phyloP scores from a whole-genome alignment of 2,888 invertebrate species.

The Hemithea aestivaria region DNA sequence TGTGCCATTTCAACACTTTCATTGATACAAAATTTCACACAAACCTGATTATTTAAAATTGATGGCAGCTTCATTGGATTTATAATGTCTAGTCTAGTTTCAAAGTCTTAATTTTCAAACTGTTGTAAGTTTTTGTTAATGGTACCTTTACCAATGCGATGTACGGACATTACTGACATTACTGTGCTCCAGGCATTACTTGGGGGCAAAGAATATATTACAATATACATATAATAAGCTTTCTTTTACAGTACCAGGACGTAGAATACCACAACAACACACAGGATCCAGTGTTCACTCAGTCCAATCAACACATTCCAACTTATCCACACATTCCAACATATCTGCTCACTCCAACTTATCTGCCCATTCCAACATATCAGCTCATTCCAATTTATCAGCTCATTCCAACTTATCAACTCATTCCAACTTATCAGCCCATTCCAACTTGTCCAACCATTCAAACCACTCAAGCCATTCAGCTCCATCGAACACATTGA shows the following conservation, averaged over 20 bases:
- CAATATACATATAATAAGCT: too few relatives aligned
- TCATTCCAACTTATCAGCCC: slow-evolving; percentile 31
- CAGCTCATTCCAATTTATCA: slow-evolving; percentile 35
- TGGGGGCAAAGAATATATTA: too few relatives aligned
- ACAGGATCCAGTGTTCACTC: slow-evolving; percentile 69
- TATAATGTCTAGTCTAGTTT: too few relatives aligned
- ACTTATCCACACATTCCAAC: slow-evolving; percentile 34
- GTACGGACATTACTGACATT: too few relatives aligned
- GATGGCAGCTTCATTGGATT: too few relatives aligned
- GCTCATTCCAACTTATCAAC: slow-evolving; percentile 24
- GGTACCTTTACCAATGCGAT: too few relatives aligned
- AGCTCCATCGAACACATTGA: slow-evolving; percentile 23
- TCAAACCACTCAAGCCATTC: slow-evolving; percentile 29
- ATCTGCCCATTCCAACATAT: slow-evolving; percentile 25
- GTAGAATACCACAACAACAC: slow-evolving; percentile 66
- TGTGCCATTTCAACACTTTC: too few relatives aligned
- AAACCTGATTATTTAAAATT: too few relatives aligned
- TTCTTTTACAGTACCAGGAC: slow-evolving; percentile 37
- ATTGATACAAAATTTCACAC: too few relatives aligned
- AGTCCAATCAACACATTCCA: slow-evolving; percentile 44
- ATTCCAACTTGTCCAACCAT: slow-evolving; percentile 22
- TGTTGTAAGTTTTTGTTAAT: too few relatives aligned
- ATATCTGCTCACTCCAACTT: slow-evolving; percentile 29
- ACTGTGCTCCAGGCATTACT: too few relatives aligned
- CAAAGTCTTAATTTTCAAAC: too few relatives aligned